Conservation (phyloP, 2,888 invertebrate species). For the Ephialtes manifestator region DNA sequence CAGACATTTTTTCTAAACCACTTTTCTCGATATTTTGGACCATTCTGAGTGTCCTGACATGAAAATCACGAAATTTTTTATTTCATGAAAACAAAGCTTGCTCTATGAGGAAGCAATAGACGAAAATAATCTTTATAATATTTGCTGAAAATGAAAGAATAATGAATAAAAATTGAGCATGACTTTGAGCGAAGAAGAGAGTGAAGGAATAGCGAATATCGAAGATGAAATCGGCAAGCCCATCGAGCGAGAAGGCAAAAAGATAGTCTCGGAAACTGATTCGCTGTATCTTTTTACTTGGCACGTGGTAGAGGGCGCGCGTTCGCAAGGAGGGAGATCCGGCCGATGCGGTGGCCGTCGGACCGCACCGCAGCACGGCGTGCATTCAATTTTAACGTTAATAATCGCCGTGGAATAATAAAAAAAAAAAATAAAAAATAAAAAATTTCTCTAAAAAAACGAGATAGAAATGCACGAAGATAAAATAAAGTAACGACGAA, state of each 20-base stretch:
- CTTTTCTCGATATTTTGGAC: too few relatives aligned
- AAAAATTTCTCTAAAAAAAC: conserved; percentile 42
- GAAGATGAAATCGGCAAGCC: neutral
- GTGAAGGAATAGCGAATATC: neutral
- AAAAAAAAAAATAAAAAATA: conserved; percentile 34
- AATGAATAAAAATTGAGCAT: neutral
- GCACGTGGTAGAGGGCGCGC: conserved; percentile 22
- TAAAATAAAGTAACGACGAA: conserved; percentile 56
- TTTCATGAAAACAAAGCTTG: too few relatives aligned
- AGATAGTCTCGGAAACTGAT: neutral
- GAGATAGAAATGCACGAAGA: conserved; percentile 56
- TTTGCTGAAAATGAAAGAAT: neutral
- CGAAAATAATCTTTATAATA: neutral
- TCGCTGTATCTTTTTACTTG: conserved; percentile 21
- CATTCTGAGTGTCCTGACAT: too few relatives aligned
- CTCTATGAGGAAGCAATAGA: too few relatives aligned
- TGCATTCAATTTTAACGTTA: conserved; percentile 82
- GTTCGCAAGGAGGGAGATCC: conserved; percentile 27
- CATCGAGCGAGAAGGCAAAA: neutral
- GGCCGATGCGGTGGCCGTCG: conserved; percentile 41
- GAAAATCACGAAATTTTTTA: too few relatives aligned
- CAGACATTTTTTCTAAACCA: too few relatives aligned
- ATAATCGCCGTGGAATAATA: conserved; percentile 79
- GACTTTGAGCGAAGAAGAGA: neutral
- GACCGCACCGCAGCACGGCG: conserved; percentile 42